Evolutionary conservation across 2,888 invertebrate species (phyloP).

Genomic region (Erebia ligea): DNA sequence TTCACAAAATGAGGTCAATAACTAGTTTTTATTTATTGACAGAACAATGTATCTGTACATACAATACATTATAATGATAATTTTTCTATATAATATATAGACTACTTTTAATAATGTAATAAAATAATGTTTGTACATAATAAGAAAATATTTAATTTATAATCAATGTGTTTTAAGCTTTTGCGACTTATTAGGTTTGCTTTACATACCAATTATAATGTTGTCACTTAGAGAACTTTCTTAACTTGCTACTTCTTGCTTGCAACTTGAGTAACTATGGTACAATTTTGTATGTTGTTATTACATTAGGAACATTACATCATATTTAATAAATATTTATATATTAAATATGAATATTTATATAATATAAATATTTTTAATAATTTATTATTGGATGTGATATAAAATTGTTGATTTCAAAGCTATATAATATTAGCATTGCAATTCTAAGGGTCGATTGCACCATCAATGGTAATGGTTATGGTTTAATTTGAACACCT

Average conservation of each 20-base stretch:
- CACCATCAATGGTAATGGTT: too few relatives aligned
- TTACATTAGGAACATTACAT: too few relatives aligned
- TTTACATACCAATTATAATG: background rate
- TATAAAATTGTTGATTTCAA: background rate
- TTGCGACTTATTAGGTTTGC: background rate
- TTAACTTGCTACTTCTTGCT: background rate
- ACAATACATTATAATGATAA: background rate
- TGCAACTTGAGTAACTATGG: background rate
- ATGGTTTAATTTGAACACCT: too few relatives aligned
- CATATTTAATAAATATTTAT: too few relatives aligned
- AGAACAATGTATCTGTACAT: background rate
- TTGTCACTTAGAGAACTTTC: background rate
- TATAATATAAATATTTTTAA: too few relatives aligned
- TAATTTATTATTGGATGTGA: constrained; percentile 8
- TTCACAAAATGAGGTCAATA: background rate
- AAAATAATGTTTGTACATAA: too few relatives aligned
- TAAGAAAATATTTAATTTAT: background rate
- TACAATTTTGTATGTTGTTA: background rate
- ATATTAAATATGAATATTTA: too few relatives aligned
- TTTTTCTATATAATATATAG: background rate
- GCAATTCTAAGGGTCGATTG: too few relatives aligned
- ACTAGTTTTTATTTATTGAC: background rate
- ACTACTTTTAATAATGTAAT: background rate
- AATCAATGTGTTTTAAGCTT: background rate
- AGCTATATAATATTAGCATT: too few relatives aligned